phyloP scores from a whole-genome alignment of 1,140 invertebrate genomes.

The Phymorhynchus buccinoides region DNA sequence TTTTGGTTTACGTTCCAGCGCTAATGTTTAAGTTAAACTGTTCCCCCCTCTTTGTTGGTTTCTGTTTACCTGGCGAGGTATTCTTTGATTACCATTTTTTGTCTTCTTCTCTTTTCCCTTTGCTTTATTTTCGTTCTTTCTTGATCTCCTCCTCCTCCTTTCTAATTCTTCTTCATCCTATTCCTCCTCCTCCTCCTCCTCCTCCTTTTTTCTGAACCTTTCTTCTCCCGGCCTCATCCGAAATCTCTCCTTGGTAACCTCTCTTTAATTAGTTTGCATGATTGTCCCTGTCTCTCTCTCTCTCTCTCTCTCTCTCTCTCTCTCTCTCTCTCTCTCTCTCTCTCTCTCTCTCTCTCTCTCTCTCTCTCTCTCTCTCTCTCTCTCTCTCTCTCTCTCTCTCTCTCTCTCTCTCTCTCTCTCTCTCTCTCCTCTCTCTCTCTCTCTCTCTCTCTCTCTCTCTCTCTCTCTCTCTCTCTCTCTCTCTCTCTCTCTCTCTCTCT shows the following conservation, averaged over 20 bases:
- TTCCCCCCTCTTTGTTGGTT: too few relatives aligned
- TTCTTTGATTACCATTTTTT: not conserved
- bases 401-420: slow-evolving; percentile 18
- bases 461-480: not conserved
- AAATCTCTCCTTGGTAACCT: too few relatives aligned
- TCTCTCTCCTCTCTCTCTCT: not conserved
- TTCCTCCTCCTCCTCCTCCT: not conserved
- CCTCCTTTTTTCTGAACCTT: not conserved
- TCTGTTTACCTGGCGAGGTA: too few relatives aligned
- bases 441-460: not conserved
- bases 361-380: slow-evolving; percentile 36
- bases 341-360: slow-evolving; percentile 31
- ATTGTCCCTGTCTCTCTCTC: not conserved
- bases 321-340: not conserved
- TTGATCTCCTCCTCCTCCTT: not conserved
- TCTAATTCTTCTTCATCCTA: too few relatives aligned
- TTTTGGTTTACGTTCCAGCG: too few relatives aligned
- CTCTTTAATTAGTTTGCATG: too few relatives aligned
- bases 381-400: slow-evolving; percentile 32
- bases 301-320: not conserved
- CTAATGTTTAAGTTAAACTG: too few relatives aligned
- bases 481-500: not conserved
- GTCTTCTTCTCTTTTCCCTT: not conserved
- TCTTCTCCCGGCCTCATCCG: too few relatives aligned
- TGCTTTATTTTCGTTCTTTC: not conserved